phyloP scores from a whole-genome alignment of 2,797 vertebrate genomes.

The Lagorchestes hirsutus region DNA sequence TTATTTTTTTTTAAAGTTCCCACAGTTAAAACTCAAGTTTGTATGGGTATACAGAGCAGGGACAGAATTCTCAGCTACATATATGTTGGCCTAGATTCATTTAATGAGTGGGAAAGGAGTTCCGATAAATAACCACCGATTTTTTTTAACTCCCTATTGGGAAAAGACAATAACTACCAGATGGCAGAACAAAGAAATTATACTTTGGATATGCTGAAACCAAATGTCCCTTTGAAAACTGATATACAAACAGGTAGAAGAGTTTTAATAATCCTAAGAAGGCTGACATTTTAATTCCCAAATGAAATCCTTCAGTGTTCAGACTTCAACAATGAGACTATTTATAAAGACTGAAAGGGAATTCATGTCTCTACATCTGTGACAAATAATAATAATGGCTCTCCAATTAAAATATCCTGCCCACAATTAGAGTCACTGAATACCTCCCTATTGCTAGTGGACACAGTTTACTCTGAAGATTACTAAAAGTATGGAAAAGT shows the following conservation, averaged over 20 bases:
- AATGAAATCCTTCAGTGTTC: slow-evolving; percentile 7
- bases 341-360: neutral
- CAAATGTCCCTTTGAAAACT: slow-evolving; percentile 29
- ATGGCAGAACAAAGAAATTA: neutral
- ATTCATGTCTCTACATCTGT: neutral
- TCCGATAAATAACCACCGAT: neutral
- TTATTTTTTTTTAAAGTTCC: neutral
- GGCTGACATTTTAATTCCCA: neutral
- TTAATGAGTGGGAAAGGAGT: neutral
- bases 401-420: neutral
- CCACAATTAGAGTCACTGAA: neutral
- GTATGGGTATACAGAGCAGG: neutral
- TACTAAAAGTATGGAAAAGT: neutral
- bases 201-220: neutral
- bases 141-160: neutral
- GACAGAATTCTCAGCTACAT: neutral
- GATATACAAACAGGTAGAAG: neutral
- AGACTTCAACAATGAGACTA: neutral
- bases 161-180: neutral
- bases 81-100: neutral
- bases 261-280: neutral
- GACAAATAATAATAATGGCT: neutral
- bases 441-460: neutral
- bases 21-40: neutral
- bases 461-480: neutral